Percentiles rank a stretch among this genome's conserved stretches.
Conservation (phyloP, 2,113 vertebrate species). For the Tor tambroides region DNA sequence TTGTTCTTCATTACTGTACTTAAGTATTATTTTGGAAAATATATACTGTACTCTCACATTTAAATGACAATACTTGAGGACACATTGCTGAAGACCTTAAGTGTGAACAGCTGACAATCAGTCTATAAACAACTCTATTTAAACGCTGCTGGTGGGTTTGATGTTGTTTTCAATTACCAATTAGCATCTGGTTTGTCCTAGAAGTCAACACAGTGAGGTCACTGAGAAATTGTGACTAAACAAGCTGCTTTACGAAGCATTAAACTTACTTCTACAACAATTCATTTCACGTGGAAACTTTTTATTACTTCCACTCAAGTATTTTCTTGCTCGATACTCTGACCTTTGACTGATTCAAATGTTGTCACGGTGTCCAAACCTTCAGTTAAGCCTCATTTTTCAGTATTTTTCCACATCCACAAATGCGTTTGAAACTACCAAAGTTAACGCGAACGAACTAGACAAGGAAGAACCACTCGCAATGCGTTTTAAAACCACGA, state of each 20-base stretch:
- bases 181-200: background rate
- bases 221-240: background rate
- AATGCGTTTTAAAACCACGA: constrained; percentile 67
- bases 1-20: background rate
- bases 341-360: background rate
- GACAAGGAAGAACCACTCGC: constrained; percentile 21
- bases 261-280: background rate
- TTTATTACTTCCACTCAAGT: background rate
- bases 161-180: background rate
- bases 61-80: background rate
- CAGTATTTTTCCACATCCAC: background rate
- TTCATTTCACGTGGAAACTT: background rate
- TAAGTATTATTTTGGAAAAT: background rate
- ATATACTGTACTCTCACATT: background rate
- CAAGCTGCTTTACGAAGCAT: background rate
- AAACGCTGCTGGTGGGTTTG: background rate
- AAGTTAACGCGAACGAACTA: background rate
- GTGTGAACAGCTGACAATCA: background rate
- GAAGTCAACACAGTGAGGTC: background rate
- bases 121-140: background rate
- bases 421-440: background rate
- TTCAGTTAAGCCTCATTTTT: background rate
- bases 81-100: too few relatives aligned
- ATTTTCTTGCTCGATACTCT: background rate
- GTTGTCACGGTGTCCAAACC: background rate